These are phyloP conservation scores for Xylota sylvarum DNA, from an alignment of 2,888 invertebrate genomes.

Conservation along the genomic window DNA sequence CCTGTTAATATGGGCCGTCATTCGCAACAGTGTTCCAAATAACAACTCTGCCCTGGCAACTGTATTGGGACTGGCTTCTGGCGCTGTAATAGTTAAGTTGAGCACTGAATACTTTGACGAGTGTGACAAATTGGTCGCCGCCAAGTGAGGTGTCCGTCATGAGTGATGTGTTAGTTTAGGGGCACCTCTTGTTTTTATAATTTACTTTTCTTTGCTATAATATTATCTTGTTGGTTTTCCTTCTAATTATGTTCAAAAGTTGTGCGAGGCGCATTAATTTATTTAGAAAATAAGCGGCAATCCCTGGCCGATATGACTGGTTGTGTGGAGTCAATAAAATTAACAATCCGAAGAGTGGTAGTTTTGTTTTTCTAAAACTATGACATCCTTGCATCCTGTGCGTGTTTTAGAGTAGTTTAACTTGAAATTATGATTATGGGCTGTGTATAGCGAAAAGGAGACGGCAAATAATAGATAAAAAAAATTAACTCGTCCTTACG, in stretches of 20 bases:
- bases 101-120: slow-evolving; percentile 83
- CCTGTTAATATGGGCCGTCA: slow-evolving; percentile 94
- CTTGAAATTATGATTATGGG: neutral
- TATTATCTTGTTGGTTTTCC: slow-evolving; percentile 38
- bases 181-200: slow-evolving; percentile 24
- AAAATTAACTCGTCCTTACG: too few relatives aligned
- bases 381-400: neutral
- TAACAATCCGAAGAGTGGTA: slow-evolving; percentile 3
- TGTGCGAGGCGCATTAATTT: slow-evolving; percentile 61
- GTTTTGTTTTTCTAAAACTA: slow-evolving; percentile 1
- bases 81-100: slow-evolving; percentile 83
- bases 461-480: too few relatives aligned
- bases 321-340: slow-evolving; percentile 64
- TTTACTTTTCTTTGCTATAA: slow-evolving; percentile 25
- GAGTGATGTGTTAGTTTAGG: slow-evolving; percentile 44
- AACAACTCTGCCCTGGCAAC: slow-evolving; percentile 82
- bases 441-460: too few relatives aligned
- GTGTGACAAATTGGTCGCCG: slow-evolving; percentile 80
- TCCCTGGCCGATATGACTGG: slow-evolving; percentile 25
- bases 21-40: slow-evolving; percentile 89
- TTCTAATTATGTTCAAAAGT: slow-evolving; percentile 51
- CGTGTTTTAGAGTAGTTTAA: slow-evolving; percentile 8
- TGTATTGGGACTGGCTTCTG: slow-evolving; percentile 82
- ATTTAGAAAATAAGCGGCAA: slow-evolving; percentile 66
- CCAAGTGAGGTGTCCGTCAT: slow-evolving; percentile 41